A percentile compares a stretch with the other conserved stretches of the same genome.
Conservation (phyloP, 2,888 invertebrate genomes). For the Nebria salina region DNA sequence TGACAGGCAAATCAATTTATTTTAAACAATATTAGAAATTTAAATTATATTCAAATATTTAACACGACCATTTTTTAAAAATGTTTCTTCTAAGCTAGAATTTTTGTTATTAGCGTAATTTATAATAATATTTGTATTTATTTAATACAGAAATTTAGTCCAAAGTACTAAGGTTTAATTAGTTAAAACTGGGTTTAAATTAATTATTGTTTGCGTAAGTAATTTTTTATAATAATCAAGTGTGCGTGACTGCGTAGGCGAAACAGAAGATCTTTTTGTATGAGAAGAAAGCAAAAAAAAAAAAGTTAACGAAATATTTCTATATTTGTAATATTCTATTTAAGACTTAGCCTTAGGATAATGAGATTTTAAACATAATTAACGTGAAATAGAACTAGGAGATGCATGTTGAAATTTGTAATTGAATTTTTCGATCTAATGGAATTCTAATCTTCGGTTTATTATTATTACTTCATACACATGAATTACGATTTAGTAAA, state of each 20-base stretch:
- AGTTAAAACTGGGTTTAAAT: background rate
- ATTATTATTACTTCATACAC: background rate
- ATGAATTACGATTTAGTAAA: background rate
- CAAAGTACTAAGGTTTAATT: background rate
- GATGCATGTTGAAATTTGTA: background rate
- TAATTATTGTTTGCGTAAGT: background rate
- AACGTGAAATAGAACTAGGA: background rate
- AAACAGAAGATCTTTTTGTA: background rate
- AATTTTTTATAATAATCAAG: background rate
- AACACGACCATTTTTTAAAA: too few species aligned
- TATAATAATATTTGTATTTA: background rate
- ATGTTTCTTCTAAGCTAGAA: too few species aligned
- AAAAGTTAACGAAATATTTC: background rate
- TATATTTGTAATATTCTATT: background rate
- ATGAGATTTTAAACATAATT: background rate
- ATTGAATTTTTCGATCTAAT: background rate
- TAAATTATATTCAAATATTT: too few species aligned
- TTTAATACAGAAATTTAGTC: background rate
- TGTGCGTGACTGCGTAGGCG: background rate
- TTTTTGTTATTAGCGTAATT: too few species aligned
- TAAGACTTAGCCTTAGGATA: background rate
- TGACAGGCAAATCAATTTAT: too few species aligned
- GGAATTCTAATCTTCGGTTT: background rate
- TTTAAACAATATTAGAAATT: too few species aligned
- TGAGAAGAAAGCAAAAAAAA: too few species aligned